Evolutionary conservation across 2,888 invertebrate species (phyloP).

Genomic region (Fissipunctia ypsillon): DNA sequence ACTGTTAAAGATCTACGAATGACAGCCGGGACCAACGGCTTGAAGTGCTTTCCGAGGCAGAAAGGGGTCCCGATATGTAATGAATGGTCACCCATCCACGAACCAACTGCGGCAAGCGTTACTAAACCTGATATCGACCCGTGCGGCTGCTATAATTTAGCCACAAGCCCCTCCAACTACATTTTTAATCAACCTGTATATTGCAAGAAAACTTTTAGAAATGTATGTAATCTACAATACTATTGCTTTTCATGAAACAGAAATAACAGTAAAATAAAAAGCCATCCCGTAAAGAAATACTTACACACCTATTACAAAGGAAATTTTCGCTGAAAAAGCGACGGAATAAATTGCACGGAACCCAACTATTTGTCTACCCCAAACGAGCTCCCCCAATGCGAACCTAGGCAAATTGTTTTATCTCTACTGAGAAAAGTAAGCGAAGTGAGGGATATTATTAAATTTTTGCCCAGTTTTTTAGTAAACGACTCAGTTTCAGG

Average conservation of each 20-base stretch:
- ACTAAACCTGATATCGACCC: too few species aligned
- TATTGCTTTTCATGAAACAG: background rate
- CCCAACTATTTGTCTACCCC: slow-evolving; percentile 57
- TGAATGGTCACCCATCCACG: too few species aligned
- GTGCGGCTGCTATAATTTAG: too few species aligned
- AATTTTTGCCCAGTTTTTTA: slow-evolving; percentile 1
- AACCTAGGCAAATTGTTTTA: slow-evolving; percentile 56
- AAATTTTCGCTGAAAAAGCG: slow-evolving; percentile 44
- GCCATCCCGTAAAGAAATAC: slow-evolving; percentile 29
- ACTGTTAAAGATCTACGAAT: too few species aligned
- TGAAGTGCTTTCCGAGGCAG: too few species aligned
- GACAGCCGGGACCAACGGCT: too few species aligned
- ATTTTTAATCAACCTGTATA: too few species aligned
- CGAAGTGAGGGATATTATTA: background rate
- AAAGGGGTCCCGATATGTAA: too few species aligned
- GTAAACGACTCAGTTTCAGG: background rate
- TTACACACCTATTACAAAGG: slow-evolving; percentile 46
- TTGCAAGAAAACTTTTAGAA: background rate
- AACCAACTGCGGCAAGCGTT: too few species aligned
- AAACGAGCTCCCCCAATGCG: slow-evolving; percentile 50
- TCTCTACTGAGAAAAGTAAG: slow-evolving; percentile 14
- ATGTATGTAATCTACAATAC: background rate
- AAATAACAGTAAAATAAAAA: slow-evolving; percentile 15
- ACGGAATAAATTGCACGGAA: slow-evolving; percentile 40
- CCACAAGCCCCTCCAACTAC: too few species aligned